Percentiles rank a stretch among this genome's conserved stretches.
phyloP scores from a whole-genome alignment of 2,888 invertebrate species.

The Agrypnus murinus region DNA sequence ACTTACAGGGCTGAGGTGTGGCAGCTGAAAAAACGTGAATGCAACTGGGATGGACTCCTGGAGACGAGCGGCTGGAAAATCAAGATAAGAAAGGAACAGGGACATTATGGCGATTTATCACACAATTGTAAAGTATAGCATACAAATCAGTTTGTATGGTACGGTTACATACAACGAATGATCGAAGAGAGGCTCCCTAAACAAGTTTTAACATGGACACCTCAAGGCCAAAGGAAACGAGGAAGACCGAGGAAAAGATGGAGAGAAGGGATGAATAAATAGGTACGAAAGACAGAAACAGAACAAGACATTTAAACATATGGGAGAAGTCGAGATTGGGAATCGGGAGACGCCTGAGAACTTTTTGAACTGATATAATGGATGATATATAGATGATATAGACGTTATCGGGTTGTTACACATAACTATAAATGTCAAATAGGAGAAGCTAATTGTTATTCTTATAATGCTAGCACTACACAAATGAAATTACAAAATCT shows the following conservation, averaged over 20 bases:
- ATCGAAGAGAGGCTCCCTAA: conserved; percentile 4
- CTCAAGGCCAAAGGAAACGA: background rate
- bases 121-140: background rate
- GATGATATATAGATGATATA: too few relatives aligned
- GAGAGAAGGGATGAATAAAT: background rate
- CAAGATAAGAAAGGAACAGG: background rate
- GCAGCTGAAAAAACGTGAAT: background rate
- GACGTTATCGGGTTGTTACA: too few relatives aligned
- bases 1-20: background rate
- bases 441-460: too few relatives aligned
- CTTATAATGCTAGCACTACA: too few relatives aligned
- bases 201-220: conserved; percentile 9
- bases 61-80: too few relatives aligned
- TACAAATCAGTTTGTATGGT: conserved; percentile 8
- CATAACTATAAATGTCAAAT: too few relatives aligned
- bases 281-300: background rate
- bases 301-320: conserved; percentile 4
- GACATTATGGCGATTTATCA: background rate
- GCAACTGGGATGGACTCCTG: conserved; percentile 7
- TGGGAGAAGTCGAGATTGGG: background rate
- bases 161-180: conserved; percentile 6
- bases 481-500: too few relatives aligned
- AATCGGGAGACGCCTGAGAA: too few relatives aligned
- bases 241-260: conserved; percentile 1
- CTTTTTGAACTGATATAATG: too few relatives aligned